These are phyloP conservation scores for Pectinophora gossypiella DNA, from an alignment of 1,140 invertebrate genomes.

Conservation along the genomic window DNA sequence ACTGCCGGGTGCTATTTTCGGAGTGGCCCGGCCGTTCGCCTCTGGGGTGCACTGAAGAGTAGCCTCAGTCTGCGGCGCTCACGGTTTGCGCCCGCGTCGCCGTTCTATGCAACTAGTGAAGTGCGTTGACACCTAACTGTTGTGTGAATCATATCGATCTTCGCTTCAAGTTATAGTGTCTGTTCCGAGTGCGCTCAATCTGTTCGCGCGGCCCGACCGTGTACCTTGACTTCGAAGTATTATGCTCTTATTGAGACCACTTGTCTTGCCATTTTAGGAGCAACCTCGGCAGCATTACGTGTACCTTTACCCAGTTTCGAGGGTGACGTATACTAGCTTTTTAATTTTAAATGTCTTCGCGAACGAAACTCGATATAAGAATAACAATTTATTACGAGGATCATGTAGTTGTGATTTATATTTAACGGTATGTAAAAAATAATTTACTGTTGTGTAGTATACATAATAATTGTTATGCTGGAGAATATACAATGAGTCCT, in stretches of 20 bases:
- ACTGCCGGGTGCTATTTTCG: slow-evolving; percentile 71
- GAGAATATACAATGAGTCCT: too few species aligned
- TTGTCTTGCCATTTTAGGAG: slow-evolving; percentile 60
- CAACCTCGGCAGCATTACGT: slow-evolving; percentile 51
- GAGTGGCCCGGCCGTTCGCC: slow-evolving; percentile 50
- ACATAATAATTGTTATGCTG: too few species aligned
- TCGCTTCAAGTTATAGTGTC: slow-evolving; percentile 51
- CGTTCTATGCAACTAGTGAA: slow-evolving; percentile 54
- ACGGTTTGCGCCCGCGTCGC: slow-evolving; percentile 44
- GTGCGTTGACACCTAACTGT: slow-evolving; percentile 73
- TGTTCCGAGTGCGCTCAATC: slow-evolving; percentile 58
- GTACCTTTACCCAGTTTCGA: slow-evolving; percentile 59
- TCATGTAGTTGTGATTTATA: slow-evolving; percentile 66
- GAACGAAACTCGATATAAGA: slow-evolving; percentile 73
- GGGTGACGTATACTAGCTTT: slow-evolving; percentile 37
- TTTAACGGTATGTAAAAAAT: slow-evolving; percentile 35
- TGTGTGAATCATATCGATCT: slow-evolving; percentile 60
- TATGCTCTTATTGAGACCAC: slow-evolving; percentile 49
- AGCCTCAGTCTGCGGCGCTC: slow-evolving; percentile 54
- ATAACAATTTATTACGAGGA: slow-evolving; percentile 77
- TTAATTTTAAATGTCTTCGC: slow-evolving; percentile 67
- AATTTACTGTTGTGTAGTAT: too few species aligned
- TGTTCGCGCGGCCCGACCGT: slow-evolving; percentile 44
- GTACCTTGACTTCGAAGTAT: slow-evolving; percentile 62
- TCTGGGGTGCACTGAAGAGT: slow-evolving; percentile 45